Evolutionary conservation across 2,113 vertebrate genomes (phyloP).

Genomic region (Gasterosteus aculeatus): DNA sequence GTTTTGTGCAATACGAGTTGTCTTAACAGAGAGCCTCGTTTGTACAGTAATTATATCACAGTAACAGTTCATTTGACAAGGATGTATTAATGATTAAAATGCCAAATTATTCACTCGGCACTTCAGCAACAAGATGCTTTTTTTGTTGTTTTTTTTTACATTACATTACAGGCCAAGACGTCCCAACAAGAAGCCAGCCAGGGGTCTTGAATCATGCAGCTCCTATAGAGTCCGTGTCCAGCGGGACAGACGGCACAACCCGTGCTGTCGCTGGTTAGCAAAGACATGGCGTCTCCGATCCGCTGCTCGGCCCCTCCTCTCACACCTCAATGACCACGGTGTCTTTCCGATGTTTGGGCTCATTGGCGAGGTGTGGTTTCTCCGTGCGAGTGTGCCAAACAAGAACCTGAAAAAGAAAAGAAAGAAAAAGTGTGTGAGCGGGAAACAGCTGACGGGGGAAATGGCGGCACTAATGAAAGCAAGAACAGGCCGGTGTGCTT

Average conservation of each 20-base stretch:
- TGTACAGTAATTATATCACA: slow-evolving; percentile 18
- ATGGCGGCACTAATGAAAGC: not conserved
- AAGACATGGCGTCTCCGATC: not conserved
- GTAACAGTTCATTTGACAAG: slow-evolving; percentile 27
- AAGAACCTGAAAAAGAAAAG: slow-evolving; percentile 84
- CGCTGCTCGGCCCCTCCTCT: slow-evolving; percentile 7
- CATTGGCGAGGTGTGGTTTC: slow-evolving; percentile 93
- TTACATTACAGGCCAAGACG: slow-evolving; percentile 21
- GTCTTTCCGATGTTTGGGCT: slow-evolving; percentile 93
- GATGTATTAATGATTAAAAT: slow-evolving; percentile 20
- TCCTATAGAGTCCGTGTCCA: slow-evolving; percentile 35
- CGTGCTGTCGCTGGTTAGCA: not conserved
- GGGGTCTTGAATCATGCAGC: slow-evolving; percentile 55
- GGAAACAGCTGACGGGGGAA: slow-evolving; percentile 31
- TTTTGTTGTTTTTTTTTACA: slow-evolving; percentile 23
- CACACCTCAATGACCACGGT: slow-evolving; percentile 93
- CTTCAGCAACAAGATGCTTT: slow-evolving; percentile 20
- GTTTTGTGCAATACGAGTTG: not conserved
- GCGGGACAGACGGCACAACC: slow-evolving; percentile 8
- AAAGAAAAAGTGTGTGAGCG: slow-evolving; percentile 2
- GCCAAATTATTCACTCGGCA: slow-evolving; percentile 44
- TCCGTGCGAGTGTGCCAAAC: slow-evolving; percentile 99
- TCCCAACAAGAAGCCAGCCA: slow-evolving; percentile 20
- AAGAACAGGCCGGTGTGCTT: slow-evolving; percentile 11
- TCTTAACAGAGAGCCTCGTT: not conserved